These are phyloP conservation scores for Heliornis fulica DNA, from an alignment of 2,113 vertebrate genomes.

Conservation along the genomic window DNA sequence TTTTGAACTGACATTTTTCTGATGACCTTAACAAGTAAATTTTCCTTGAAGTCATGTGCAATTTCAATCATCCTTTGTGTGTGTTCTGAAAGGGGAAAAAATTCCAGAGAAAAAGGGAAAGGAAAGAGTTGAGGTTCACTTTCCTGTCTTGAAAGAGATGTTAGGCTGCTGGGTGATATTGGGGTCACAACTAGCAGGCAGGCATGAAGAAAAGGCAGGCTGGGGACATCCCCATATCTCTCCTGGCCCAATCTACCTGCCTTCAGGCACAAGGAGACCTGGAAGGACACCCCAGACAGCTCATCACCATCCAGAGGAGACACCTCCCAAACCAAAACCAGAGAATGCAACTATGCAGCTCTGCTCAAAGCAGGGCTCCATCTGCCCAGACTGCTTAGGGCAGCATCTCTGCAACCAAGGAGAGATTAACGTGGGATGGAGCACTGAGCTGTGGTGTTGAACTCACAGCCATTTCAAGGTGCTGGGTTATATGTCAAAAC, in stretches of 20 bases:
- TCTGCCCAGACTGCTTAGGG: fast-evolving
- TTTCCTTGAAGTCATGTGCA: neutral
- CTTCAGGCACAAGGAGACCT: neutral
- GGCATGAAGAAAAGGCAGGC: fast-evolving
- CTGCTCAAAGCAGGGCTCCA: neutral
- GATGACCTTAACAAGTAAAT: neutral
- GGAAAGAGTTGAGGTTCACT: neutral
- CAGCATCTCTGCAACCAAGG: neutral
- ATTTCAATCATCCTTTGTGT: neutral
- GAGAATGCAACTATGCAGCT: fast-evolving
- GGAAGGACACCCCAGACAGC: neutral
- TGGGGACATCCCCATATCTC: neutral
- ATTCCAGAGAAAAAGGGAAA: neutral
- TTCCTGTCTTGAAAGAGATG: neutral
- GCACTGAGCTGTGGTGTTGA: neutral
- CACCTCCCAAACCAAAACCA: neutral
- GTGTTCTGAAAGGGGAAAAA: neutral
- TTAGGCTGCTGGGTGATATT: neutral
- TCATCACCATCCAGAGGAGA: neutral
- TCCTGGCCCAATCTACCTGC: neutral
- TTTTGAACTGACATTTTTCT: neutral
- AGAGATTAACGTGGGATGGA: neutral
- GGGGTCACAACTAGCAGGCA: neutral
- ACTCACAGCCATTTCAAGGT: neutral
- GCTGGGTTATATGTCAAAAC: neutral